Conservation (phyloP, 2,888 invertebrate species). For the Agonopterix heracliana region DNA sequence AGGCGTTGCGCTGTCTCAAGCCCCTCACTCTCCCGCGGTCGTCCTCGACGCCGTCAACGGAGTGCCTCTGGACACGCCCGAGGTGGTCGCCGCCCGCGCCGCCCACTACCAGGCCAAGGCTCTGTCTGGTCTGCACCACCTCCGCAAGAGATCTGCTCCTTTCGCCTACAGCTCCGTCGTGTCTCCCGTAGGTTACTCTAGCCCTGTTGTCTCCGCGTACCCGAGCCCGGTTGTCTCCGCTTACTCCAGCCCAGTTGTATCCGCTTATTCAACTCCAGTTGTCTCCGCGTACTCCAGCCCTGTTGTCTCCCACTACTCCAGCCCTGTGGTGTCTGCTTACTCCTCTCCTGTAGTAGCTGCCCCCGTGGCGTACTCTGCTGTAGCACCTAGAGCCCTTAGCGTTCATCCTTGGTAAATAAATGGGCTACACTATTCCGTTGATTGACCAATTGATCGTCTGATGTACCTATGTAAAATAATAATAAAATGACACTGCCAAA, state of each 20-base stretch:
- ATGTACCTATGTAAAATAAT: slow-evolving; percentile 15
- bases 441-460: slow-evolving; percentile 15
- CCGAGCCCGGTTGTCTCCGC: slow-evolving; percentile 23
- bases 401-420: slow-evolving; percentile 49
- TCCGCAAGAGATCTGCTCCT: slow-evolving; percentile 53
- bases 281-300: slow-evolving; percentile 20
- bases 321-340: slow-evolving; percentile 25
- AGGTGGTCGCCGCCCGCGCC: slow-evolving; percentile 65
- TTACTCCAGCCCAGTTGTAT: slow-evolving; percentile 31
- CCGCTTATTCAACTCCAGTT: slow-evolving; percentile 20
- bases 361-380: slow-evolving; percentile 26
- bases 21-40: slow-evolving; percentile 60
- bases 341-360: slow-evolving; percentile 15
- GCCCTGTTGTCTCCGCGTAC: slow-evolving; percentile 18
- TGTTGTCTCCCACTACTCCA: slow-evolving; percentile 29
- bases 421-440: background rate
- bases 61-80: slow-evolving; percentile 68
- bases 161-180: slow-evolving; percentile 50
- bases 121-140: slow-evolving; percentile 52
- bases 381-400: slow-evolving; percentile 42
- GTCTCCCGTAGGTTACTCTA: slow-evolving; percentile 25
- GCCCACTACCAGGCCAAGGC: slow-evolving; percentile 67
- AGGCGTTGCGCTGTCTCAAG: slow-evolving; percentile 36
- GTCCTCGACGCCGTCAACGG: slow-evolving; percentile 60
- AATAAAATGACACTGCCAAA: slow-evolving; percentile 32